phyloP scores from a whole-genome alignment of 2,888 invertebrate genomes.

The Odontocerum albicorne region DNA sequence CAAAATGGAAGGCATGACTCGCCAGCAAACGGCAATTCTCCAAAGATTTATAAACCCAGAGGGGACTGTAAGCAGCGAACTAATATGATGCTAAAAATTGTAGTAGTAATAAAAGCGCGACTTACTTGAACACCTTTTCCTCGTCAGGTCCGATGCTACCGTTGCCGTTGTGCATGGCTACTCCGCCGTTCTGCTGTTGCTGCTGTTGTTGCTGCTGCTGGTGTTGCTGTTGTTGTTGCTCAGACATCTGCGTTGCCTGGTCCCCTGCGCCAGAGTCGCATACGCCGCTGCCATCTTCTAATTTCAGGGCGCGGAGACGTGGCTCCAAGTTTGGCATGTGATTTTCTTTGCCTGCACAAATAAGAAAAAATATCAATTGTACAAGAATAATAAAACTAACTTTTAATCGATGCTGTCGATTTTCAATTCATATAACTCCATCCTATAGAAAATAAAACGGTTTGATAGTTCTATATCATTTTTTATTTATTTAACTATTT shows the following conservation, averaged over 20 bases:
- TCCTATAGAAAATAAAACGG: too few species aligned
- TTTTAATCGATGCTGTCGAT: too few species aligned
- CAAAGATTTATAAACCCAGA: too few species aligned
- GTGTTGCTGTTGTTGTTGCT: constrained; percentile 36
- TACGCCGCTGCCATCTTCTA: constrained; percentile 56
- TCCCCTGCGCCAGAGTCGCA: constrained; percentile 46
- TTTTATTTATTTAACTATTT: too few species aligned
- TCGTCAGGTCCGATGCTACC: constrained; percentile 65
- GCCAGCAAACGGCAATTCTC: too few species aligned
- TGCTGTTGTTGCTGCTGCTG: constrained; percentile 34
- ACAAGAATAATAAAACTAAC: background rate
- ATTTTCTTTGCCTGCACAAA: constrained; percentile 59
- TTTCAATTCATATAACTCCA: too few species aligned
- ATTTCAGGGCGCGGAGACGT: constrained; percentile 64
- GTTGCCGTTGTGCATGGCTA: constrained; percentile 60
- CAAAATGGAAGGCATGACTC: too few species aligned
- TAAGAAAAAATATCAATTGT: constrained; percentile 5
- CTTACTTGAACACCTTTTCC: constrained; percentile 89
- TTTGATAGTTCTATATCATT: too few species aligned
- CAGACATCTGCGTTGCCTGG: constrained; percentile 51
- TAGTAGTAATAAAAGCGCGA: constrained; percentile 41
- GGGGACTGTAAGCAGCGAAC: too few species aligned
- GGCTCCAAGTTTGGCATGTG: constrained; percentile 61
- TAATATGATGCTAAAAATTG: too few species aligned
- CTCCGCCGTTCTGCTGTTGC: constrained; percentile 37